Evolutionary conservation across 2,888 invertebrate species (phyloP).

Genomic region (Polymixis lichenea): DNA sequence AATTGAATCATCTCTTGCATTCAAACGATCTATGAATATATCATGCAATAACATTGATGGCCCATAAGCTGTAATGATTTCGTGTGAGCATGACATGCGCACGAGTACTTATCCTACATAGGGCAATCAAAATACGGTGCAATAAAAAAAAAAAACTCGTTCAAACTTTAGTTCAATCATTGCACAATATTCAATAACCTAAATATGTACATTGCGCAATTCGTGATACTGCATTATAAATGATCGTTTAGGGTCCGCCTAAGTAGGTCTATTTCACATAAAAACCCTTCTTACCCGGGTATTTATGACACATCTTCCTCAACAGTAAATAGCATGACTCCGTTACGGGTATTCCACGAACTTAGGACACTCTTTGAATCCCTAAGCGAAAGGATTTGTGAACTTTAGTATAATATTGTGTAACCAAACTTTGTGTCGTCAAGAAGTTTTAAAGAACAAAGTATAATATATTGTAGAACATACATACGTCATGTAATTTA

Average conservation of each 20-base stretch:
- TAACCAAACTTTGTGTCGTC: constrained; percentile 34
- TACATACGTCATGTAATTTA: constrained; percentile 35
- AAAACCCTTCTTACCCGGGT: background rate
- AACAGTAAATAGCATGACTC: constrained; percentile 17
- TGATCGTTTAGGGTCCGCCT: background rate
- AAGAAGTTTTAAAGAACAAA: constrained; percentile 34
- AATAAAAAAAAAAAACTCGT: background rate
- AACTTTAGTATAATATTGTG: constrained; percentile 30
- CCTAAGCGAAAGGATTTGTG: constrained; percentile 29
- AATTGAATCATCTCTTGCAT: background rate
- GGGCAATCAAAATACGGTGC: background rate
- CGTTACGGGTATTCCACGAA: background rate
- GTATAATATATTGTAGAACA: constrained; percentile 42
- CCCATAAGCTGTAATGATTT: background rate
- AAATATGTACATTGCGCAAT: background rate
- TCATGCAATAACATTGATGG: background rate
- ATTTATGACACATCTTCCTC: background rate
- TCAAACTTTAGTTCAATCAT: background rate
- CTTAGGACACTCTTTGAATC: constrained; percentile 22
- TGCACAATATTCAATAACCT: background rate
- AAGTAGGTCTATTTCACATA: background rate
- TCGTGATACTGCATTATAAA: background rate
- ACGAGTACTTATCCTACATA: background rate
- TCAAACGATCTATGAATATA: background rate
- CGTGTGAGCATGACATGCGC: background rate